Evolutionary conservation across 2,888 invertebrate species (phyloP).

Genomic region (Monoplex corrugatus): DNA sequence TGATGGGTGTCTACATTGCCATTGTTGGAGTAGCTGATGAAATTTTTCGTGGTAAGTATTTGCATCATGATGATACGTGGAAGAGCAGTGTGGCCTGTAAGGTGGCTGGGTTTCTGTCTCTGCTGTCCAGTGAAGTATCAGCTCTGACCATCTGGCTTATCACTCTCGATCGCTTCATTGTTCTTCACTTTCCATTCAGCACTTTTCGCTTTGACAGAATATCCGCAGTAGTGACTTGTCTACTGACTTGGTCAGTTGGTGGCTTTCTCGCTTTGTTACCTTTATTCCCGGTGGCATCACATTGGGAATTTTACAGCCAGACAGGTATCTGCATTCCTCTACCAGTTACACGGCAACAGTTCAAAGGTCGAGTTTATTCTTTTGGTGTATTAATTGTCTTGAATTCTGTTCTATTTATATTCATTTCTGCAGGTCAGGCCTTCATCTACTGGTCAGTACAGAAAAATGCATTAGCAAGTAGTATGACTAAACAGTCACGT

Average conservation of each 20-base stretch:
- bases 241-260: background rate
- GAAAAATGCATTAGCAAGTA: background rate
- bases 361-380: background rate
- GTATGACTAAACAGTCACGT: background rate
- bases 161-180: slow-evolving; percentile 2
- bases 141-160: background rate
- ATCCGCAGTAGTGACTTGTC: background rate
- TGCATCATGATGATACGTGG: background rate
- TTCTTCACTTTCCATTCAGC: slow-evolving; percentile 17
- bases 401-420: background rate
- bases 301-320: background rate
- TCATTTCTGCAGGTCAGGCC: background rate
- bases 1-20: slow-evolving; percentile 17
- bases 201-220: background rate
- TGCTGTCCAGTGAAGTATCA: slow-evolving; percentile 3
- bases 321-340: slow-evolving; percentile 11
- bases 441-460: background rate
- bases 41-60: background rate
- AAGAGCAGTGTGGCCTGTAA: background rate
- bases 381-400: slow-evolving; percentile 1
- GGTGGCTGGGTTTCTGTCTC: background rate
- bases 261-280: background rate
- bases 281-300: background rate
- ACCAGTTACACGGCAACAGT: background rate
- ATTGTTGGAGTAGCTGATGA: slow-evolving; percentile 19